phyloP scores from a whole-genome alignment of 2,888 invertebrate species.

The Euzetes globulus region DNA sequence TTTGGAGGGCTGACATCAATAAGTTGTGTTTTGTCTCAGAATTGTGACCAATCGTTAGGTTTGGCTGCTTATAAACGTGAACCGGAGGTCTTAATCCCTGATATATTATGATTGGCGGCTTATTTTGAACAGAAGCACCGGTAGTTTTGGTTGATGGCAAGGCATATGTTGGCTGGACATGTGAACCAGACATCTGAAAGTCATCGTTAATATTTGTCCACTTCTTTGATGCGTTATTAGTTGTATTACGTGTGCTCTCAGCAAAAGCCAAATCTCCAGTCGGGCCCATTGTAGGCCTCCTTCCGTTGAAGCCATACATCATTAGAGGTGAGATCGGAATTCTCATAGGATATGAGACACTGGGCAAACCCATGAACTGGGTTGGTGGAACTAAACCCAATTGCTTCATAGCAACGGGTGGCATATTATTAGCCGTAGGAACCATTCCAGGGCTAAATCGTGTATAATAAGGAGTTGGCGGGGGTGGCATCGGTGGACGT shows the following conservation, averaged over 20 bases:
- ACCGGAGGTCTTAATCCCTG: slow-evolving; percentile 18
- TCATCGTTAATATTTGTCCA: neutral
- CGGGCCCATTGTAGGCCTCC: neutral
- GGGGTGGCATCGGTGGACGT: neutral
- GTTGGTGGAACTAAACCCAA: neutral
- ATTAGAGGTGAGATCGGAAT: neutral
- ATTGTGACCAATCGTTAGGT: neutral
- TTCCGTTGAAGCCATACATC: slow-evolving; percentile 6
- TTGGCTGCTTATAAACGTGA: neutral
- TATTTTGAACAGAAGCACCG: neutral
- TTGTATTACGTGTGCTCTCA: slow-evolving; percentile 22
- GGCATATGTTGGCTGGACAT: neutral
- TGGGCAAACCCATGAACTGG: slow-evolving; percentile 9
- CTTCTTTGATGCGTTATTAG: neutral
- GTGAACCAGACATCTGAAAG: neutral
- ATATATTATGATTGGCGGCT: slow-evolving; percentile 20
- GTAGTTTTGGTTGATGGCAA: slow-evolving; percentile 10
- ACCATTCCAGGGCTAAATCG: neutral
- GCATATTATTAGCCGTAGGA: neutral
- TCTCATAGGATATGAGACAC: slow-evolving; percentile 2
- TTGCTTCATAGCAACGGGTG: neutral
- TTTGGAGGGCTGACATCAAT: neutral
- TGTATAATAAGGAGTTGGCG: neutral
- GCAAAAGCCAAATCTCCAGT: slow-evolving; percentile 14
- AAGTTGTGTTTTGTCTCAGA: neutral